Evolutionary conservation across 2,113 vertebrate species (phyloP).

Genomic region (Bothrops jararaca): DNA sequence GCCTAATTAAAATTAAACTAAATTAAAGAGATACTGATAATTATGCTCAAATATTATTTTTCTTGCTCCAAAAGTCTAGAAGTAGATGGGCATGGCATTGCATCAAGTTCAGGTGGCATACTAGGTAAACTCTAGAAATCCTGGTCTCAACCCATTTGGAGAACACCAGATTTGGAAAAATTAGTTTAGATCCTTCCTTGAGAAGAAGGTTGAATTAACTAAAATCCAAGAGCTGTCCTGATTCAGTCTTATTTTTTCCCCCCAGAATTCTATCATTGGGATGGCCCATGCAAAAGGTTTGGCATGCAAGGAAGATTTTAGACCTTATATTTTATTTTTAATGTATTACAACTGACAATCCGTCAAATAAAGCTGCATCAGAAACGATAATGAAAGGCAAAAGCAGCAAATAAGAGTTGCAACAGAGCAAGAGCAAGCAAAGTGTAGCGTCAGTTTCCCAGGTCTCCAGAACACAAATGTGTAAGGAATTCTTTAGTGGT

Average conservation of each 20-base stretch:
- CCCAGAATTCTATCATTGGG: background rate
- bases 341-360: background rate
- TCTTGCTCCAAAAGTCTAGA: background rate
- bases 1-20: background rate
- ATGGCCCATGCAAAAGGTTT: too few relatives aligned
- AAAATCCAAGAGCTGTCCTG: background rate
- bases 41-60: background rate
- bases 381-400: background rate
- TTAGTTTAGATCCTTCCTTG: background rate
- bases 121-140: background rate
- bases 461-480: background rate
- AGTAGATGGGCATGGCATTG: background rate
- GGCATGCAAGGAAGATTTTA: background rate
- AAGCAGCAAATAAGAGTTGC: background rate
- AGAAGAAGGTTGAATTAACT: background rate
- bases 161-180: background rate
- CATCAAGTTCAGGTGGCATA: background rate
- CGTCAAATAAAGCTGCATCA: background rate
- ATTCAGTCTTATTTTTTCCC: too few relatives aligned
- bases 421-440: background rate
- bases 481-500: background rate
- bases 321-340: background rate
- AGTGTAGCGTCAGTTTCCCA: background rate
- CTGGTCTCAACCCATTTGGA: background rate
- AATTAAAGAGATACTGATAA: background rate